Evolutionary conservation across 2,888 invertebrate genomes (phyloP).

Genomic region (Chrysomela aeneicollis): DNA sequence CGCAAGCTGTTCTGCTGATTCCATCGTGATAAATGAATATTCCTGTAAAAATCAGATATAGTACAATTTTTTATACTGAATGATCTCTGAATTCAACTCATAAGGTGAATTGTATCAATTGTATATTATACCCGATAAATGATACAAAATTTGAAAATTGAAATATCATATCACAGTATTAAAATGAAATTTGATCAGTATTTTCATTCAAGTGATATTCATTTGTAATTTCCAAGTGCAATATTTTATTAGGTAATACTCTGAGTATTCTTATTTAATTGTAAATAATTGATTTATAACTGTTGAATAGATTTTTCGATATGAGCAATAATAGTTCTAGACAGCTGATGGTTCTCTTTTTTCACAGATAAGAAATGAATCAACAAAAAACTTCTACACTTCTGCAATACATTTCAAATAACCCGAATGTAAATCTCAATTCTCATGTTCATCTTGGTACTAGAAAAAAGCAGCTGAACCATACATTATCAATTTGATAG

Average conservation of each 20-base stretch:
- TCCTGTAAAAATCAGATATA: constrained; percentile 52
- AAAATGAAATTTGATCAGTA: constrained; percentile 57
- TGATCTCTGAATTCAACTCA: constrained; percentile 36
- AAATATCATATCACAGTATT: constrained; percentile 53
- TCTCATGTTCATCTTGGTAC: too few species aligned
- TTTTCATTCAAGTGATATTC: constrained; percentile 57
- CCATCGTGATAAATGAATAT: constrained; percentile 27
- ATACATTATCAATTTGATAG: too few species aligned
- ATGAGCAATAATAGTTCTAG: constrained; percentile 49
- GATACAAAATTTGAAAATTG: constrained; percentile 37
- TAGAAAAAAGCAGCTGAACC: too few species aligned
- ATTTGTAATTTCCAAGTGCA: constrained; percentile 55
- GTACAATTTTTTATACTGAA: constrained; percentile 60
- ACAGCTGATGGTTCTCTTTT: background rate
- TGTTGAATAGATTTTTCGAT: constrained; percentile 42
- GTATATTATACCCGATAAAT: constrained; percentile 30
- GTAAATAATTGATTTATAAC: constrained; percentile 43
- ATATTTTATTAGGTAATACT: constrained; percentile 58
- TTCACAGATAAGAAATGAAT: background rate
- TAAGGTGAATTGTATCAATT: constrained; percentile 24
- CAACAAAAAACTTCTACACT: background rate
- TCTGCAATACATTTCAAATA: too few species aligned
- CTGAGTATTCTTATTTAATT: constrained; percentile 22
- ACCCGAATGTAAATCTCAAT: too few species aligned
- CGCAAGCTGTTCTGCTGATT: constrained; percentile 7